phyloP scores from a whole-genome alignment of 92 coral and sea anemone species.

The Zoanthus gigantus region DNA sequence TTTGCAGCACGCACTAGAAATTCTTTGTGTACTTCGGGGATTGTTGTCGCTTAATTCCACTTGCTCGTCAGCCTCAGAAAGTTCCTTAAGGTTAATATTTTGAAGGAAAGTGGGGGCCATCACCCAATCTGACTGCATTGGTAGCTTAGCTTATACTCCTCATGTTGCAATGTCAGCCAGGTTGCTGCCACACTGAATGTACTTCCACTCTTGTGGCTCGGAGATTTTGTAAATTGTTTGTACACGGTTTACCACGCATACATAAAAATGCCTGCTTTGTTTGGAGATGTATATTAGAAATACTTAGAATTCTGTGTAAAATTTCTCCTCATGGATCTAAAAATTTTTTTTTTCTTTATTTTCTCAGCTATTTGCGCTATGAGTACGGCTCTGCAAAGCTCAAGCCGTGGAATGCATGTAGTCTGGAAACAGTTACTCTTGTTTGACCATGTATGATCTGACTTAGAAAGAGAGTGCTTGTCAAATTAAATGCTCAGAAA shows the following conservation, averaged over 20 bases:
- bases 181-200: slow-evolving; percentile 15
- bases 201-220: slow-evolving; percentile 49
- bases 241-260: background rate
- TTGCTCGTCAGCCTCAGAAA: background rate
- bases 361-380: slow-evolving; percentile 37
- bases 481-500: too few species aligned
- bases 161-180: slow-evolving; percentile 60
- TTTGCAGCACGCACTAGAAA: background rate
- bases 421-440: slow-evolving; percentile 32
- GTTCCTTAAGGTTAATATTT: background rate
- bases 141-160: background rate
- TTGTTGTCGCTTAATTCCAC: background rate
- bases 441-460: slow-evolving; percentile 26
- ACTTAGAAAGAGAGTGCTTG: too few species aligned
- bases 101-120: background rate
- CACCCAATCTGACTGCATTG: slow-evolving; percentile 33
- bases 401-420: slow-evolving; percentile 60
- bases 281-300: slow-evolving; percentile 34
- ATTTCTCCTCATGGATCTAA: slow-evolving; percentile 22
- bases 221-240: slow-evolving; percentile 36
- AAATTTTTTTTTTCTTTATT: slow-evolving; percentile 23
- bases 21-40: slow-evolving; percentile 16
- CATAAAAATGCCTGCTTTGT: slow-evolving; percentile 7
- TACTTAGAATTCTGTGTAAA: slow-evolving; percentile 45
- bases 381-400: slow-evolving; percentile 51